Conservation (phyloP, 2,888 invertebrate genomes). For the Caenorhabditis sinica region DNA sequence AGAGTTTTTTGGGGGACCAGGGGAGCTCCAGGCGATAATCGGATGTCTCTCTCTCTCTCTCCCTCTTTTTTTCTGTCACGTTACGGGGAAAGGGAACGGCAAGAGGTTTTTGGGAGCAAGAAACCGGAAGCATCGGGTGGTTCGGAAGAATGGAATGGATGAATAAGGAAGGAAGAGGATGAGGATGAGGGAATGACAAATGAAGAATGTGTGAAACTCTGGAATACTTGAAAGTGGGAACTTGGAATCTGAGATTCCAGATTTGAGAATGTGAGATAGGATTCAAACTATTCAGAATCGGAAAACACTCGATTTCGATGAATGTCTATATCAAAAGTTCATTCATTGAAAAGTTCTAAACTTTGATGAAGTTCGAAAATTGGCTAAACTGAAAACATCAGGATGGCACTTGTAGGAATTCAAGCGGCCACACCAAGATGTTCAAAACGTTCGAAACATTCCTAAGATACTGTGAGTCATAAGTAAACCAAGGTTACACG, state of each 20-base stretch:
- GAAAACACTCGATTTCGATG: no score
- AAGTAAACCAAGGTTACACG: no score
- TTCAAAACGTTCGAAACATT: no score
- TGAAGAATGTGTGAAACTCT: neutral
- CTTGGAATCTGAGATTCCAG: neutral
- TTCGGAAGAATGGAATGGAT: neutral
- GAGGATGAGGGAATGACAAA: neutral
- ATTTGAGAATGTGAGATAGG: neutral
- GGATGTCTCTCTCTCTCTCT: conserved; percentile 53
- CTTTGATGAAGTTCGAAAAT: no score
- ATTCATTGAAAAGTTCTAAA: no score
- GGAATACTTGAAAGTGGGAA: neutral
- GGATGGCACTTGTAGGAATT: no score
- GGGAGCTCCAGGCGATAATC: conserved; percentile 38
- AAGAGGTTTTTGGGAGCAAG: neutral
- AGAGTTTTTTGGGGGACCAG: conserved; percentile 23
- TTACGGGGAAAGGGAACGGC: conserved; percentile 9
- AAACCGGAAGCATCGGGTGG: conserved; percentile 6
- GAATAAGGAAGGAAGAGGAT: conserved; percentile 8
- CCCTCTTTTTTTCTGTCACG: conserved; percentile 14
- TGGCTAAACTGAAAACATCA: no score
- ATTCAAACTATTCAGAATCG: no score
- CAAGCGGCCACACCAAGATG: no score
- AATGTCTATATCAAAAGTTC: no score
- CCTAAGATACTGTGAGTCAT: no score